Base-by-base conservation (phyloP, 2,113 vertebrate genomes). In the Brachypteracias leptosomus region DNA sequence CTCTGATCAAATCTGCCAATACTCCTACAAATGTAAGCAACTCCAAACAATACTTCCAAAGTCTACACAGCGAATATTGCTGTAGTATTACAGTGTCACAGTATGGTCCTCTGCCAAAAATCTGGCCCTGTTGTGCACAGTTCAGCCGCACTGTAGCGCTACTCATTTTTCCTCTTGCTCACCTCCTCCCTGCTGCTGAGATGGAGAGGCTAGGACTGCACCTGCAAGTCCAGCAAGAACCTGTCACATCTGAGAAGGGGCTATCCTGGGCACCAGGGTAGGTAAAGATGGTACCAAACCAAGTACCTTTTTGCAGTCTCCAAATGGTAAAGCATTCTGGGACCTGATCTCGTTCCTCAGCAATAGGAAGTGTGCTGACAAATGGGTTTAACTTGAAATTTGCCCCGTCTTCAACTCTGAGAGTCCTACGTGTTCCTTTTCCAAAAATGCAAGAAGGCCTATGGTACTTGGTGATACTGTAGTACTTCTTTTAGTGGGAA, bases 81-180 rank as follows among this genome's bases (percentile, higher is more conserved):
- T n/a, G 46, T 52, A 21, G 9, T 38, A 4, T 55, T 70, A 8
- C 0, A 2, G 19, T 25, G 3, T 75, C 8, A 0, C 54, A 25
- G 44, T 28, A 7, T 51, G 44, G 13, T 7, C 22, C 15, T 28
- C 6, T 78, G 55, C 46, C 66, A 79, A 15, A 71, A 35, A 22
- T 18, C 55, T 19, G 29, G 26, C 15, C 17, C 25, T 28, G 31
- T 3, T 13, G 44, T 4, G 7, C 63, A 17, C 10, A 11, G 38
- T 7, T 78, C 14, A 62, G 40, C 55, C 52, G 46, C 28, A 1
- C 16, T 9, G 9, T 54, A 58, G 31, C n/a, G 21, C 1, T 75
- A 5, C 67, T 67, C 63, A 52, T 5, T 62, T 89, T 59, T 72
- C 62, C 62, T 75, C 36, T 29, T 47, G 36, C 66, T 63, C 3